Conservation (phyloP, 2,888 invertebrate genomes). For the Suillia variegata region DNA sequence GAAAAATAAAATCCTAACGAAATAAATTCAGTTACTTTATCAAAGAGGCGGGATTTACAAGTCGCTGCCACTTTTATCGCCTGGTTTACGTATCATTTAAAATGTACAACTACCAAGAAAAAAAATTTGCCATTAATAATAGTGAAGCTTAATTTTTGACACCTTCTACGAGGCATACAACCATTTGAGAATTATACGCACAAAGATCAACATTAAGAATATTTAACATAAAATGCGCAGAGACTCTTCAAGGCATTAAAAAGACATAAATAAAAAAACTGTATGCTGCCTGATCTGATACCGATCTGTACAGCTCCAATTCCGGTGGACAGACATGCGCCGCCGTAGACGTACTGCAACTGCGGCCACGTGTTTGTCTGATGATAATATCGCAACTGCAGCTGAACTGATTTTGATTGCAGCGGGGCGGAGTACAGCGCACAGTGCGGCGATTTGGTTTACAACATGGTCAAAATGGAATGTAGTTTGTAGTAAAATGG, state of each 20-base stretch:
- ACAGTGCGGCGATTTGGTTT: too few species aligned
- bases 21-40: neutral
- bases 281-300: neutral
- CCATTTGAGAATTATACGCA: neutral
- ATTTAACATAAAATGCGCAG: neutral
- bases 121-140: slow-evolving; percentile 1
- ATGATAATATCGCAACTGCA: neutral
- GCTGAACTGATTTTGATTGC: too few species aligned
- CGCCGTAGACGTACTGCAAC: neutral
- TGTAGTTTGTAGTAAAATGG: too few species aligned
- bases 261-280: neutral
- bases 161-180: neutral
- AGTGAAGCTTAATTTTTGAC: neutral
- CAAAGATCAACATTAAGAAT: neutral
- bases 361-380: neutral
- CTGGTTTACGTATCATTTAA: slow-evolving; percentile 1
- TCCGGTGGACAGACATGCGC: too few species aligned
- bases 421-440: too few species aligned
- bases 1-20: too few species aligned
- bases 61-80: neutral
- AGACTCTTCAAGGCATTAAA: neutral
- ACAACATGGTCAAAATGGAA: too few species aligned
- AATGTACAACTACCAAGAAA: too few species aligned
- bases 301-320: too few species aligned
- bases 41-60: neutral